Conservation (phyloP, 2,797 vertebrate species). For the Astyanax mexicanus region DNA sequence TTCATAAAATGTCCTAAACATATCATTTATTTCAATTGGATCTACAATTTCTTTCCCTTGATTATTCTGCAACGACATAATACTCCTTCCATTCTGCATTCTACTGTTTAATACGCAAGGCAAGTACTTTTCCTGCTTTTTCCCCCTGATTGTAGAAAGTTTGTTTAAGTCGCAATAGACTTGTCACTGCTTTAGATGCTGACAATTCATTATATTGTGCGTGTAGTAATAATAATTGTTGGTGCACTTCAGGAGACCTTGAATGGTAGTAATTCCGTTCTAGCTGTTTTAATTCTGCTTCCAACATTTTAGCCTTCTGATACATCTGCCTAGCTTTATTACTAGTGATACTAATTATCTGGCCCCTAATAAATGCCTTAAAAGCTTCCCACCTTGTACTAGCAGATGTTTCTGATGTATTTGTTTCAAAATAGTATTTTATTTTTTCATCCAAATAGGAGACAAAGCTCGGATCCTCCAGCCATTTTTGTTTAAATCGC, state of each 20-base stretch:
- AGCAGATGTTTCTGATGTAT: neutral
- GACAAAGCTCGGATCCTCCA: neutral
- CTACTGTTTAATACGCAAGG: neutral
- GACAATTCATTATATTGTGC: neutral
- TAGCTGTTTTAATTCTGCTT: too few species aligned
- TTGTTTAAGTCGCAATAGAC: neutral
- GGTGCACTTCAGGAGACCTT: too few species aligned
- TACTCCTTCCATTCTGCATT: neutral
- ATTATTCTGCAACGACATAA: too few species aligned
- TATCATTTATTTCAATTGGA: too few species aligned
- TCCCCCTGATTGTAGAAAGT: neutral
- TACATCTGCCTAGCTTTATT: too few species aligned
- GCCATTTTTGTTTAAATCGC: neutral
- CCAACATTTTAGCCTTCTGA: too few species aligned
- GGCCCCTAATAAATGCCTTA: too few species aligned
- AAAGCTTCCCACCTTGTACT: neutral
- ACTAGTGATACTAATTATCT: too few species aligned
- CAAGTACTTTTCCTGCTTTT: neutral
- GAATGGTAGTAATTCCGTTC: too few species aligned
- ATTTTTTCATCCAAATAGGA: neutral
- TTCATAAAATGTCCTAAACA: too few species aligned
- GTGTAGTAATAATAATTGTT: neutral
- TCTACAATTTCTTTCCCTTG: too few species aligned
- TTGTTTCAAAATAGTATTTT: neutral
- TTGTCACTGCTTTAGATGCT: neutral